Evolutionary conservation across 2,888 invertebrate genomes (phyloP).

Genomic region (Archips xylosteana): DNA sequence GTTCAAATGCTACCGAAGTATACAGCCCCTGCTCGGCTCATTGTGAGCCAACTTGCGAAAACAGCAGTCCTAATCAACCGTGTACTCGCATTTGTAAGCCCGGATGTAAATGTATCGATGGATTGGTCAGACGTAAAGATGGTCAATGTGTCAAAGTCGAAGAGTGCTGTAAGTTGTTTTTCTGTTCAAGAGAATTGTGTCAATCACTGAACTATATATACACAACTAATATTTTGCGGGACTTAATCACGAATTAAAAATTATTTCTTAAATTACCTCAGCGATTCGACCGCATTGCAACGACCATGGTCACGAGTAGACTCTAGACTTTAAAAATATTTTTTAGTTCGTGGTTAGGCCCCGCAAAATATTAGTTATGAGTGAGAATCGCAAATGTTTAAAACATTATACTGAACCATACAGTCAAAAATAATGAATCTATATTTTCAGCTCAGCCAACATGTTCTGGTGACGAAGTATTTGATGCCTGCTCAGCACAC

Average conservation of each 20-base stretch:
- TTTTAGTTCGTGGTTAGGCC: too few species aligned
- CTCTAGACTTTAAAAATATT: too few species aligned
- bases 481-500: constrained; percentile 26
- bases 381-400: too few species aligned
- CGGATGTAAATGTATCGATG: constrained; percentile 23
- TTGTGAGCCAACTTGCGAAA: constrained; percentile 33
- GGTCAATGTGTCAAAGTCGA: constrained; percentile 29
- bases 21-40: constrained; percentile 31
- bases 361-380: too few species aligned
- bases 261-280: too few species aligned
- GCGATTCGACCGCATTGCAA: too few species aligned
- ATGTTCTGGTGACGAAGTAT: constrained; percentile 23
- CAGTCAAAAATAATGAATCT: too few species aligned
- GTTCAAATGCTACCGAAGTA: constrained; percentile 8
- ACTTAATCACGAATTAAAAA: too few species aligned
- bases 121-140: constrained; percentile 29
- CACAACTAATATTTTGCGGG: too few species aligned
- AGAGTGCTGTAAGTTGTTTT: constrained; percentile 27
- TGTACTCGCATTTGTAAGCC: constrained; percentile 25
- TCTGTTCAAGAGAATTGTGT: too few species aligned
- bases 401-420: background rate
- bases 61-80: constrained; percentile 4
- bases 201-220: too few species aligned
- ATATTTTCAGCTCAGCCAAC: background rate
- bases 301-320: too few species aligned